Percentiles rank a stretch among this genome's conserved stretches.
Evolutionary conservation across 2,888 invertebrate species (phyloP).

Genomic region (Temnothorax ravouxi): DNA sequence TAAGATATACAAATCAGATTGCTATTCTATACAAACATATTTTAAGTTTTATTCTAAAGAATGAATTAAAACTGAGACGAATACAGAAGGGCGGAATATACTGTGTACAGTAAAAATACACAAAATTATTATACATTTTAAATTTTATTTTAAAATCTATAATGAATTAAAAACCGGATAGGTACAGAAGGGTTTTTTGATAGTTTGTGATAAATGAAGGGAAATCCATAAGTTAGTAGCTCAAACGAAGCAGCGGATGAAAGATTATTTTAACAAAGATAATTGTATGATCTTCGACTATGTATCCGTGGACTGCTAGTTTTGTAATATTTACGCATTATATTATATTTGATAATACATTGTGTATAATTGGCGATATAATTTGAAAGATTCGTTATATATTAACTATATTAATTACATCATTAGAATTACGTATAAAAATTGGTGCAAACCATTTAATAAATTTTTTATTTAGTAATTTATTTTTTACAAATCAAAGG

Average conservation of each 20-base stretch:
- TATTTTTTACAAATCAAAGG: no score
- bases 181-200: not conserved
- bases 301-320: slow-evolving; percentile 29
- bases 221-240: not conserved
- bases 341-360: not conserved
- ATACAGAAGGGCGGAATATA: not conserved
- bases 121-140: slow-evolving; percentile 24
- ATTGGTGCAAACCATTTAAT: no score
- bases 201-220: slow-evolving; percentile 27
- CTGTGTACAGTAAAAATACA: slow-evolving; percentile 9
- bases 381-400: no score
- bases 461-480: no score
- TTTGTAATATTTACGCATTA: not conserved
- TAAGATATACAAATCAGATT: slow-evolving; percentile 15
- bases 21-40: slow-evolving; percentile 2
- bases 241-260: slow-evolving; percentile 2
- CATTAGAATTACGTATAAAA: no score
- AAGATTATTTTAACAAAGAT: not conserved
- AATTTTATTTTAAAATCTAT: slow-evolving; percentile 12
- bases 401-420: no score
- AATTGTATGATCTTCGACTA: slow-evolving; percentile 17
- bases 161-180: not conserved
- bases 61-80: not conserved
- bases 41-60: slow-evolving; percentile 34
- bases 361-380: no score